These are phyloP conservation scores for Seira ritae DNA, from an alignment of 2,888 invertebrate genomes.

Conservation along the genomic window DNA sequence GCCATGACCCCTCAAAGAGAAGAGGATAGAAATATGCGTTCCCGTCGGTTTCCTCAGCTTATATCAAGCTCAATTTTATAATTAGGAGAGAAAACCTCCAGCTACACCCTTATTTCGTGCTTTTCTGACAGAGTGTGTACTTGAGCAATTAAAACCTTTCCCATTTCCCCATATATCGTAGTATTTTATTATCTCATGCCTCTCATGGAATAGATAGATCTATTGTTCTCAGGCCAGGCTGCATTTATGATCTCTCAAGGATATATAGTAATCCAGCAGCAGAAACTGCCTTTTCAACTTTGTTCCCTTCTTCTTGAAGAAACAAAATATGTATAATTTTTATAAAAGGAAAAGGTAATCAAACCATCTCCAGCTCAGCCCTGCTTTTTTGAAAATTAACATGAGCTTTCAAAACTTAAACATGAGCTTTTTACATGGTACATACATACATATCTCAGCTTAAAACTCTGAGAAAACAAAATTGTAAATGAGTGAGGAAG, in stretches of 20 bases:
- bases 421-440: background rate
- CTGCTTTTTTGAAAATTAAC: background rate
- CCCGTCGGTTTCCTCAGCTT: background rate
- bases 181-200: background rate
- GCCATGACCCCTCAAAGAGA: conserved; percentile 69
- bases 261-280: background rate
- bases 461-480: background rate
- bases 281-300: conserved; percentile 6
- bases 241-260: too few relatives aligned
- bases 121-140: conserved; percentile 48
- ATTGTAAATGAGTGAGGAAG: background rate
- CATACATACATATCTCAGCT: background rate
- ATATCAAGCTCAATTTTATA: conserved; percentile 68
- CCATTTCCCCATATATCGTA: background rate
- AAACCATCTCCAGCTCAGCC: background rate
- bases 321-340: conserved; percentile 3
- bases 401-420: background rate
- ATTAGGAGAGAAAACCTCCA: conserved; percentile 71
- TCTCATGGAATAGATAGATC: background rate
- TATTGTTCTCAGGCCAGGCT: background rate
- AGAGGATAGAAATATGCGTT: conserved; percentile 32
- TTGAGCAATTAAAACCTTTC: conserved; percentile 71
- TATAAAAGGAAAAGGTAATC: background rate
- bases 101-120: conserved; percentile 69
- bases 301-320: conserved; percentile 19